phyloP scores from a whole-genome alignment of 2,113 vertebrate genomes.

The Elephantulus edwardii region DNA sequence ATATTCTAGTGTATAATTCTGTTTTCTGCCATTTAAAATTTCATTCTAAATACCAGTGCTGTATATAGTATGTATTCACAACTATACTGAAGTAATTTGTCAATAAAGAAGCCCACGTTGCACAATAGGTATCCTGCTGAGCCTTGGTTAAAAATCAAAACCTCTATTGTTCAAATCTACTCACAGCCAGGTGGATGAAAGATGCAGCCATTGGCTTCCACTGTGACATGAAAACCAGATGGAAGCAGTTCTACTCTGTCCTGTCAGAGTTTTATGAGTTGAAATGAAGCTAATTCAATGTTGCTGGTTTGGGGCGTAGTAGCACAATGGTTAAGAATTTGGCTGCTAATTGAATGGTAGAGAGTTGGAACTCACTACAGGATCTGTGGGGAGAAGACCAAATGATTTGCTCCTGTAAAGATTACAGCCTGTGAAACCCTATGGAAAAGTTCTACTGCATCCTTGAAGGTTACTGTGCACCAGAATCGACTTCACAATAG shows the following conservation, averaged over 20 bases:
- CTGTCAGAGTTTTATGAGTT: no score
- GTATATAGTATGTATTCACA: neutral
- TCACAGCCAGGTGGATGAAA: neutral
- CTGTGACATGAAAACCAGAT: no score
- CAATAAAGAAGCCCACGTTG: neutral
- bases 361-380: neutral
- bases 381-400: neutral
- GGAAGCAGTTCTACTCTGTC: no score
- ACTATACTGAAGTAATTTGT: constrained; percentile 29
- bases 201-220: neutral
- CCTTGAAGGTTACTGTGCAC: neutral
- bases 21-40: constrained; percentile 25
- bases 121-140: neutral
- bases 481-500: neutral
- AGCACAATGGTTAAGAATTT: neutral
- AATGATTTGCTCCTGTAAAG: neutral
- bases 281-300: no score
- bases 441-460: neutral
- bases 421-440: neutral
- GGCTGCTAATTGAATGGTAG: neutral
- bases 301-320: no score
- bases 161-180: neutral
- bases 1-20: neutral
- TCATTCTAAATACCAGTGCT: constrained; percentile 25
- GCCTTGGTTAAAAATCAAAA: neutral